Evolutionary conservation across 1,140 invertebrate genomes (phyloP), one percentile per base, ranked within the genome.

Genomic region (Dendroctonus valens): DNA sequence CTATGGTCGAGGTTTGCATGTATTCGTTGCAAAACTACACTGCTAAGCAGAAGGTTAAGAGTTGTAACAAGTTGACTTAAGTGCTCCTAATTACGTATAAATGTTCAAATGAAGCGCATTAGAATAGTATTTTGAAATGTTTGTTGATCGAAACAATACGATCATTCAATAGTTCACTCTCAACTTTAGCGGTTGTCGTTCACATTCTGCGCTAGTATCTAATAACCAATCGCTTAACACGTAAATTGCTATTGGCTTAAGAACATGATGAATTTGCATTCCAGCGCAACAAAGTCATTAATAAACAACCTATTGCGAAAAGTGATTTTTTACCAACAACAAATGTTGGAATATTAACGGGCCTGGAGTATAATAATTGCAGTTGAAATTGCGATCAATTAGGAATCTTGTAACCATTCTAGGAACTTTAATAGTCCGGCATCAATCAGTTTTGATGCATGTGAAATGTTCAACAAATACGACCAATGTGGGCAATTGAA

Each of bases 21-120:
- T 63, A 63, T 50, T 54, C 51, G 52, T 63, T 63, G 60, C 60
- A 63, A 63, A 63, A 63, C 51, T 54, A 63, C 26, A 26, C 50
- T 54, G 14, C 60, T 63, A 53, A 63, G 60, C 54, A 53, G 60
- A 63, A 63, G 60, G 60, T 63, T 63, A 54, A 54, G 60, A 63
- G 52, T 63, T 26, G 60, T 63, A 54, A 63, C 60, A 55, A 63
- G 51, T 55, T 44, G 60, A 54, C 60, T 63, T 63, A 63, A 63
- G 60, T 63, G 60, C 60, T 46, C 60, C 60, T 63, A 63, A 63
- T 63, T 63, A 63, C 54, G 50, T 63, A 46, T 63, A 53, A 12
- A 51, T 59, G 57, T 59, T 59, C 37, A 59, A 59, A 59, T 59
- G 49, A 59, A 59, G 39, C n/a, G 6, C 41, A n/a, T 48, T 37